A percentile compares a stretch with the other conserved stretches of the same genome.
These are phyloP conservation scores for Trachelus iudaicus DNA, from an alignment of 2,888 invertebrate species.

Conservation along the genomic window DNA sequence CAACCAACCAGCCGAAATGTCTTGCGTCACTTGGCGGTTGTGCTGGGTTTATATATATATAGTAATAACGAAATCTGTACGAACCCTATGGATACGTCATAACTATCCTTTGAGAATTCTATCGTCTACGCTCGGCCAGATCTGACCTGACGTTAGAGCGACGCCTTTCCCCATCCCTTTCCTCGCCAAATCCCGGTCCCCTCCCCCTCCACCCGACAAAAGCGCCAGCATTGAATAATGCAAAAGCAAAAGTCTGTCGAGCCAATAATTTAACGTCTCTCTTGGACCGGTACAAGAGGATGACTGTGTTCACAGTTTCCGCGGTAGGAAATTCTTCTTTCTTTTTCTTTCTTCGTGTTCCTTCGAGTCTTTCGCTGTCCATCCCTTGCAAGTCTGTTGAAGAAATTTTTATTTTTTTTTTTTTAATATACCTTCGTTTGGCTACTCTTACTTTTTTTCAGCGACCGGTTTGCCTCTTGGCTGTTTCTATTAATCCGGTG, in stretches of 20 bases:
- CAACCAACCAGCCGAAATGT: not conserved
- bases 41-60: not conserved
- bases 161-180: not conserved
- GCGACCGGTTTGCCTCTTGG: not conserved
- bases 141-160: not conserved
- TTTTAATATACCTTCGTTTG: not conserved
- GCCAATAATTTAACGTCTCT: conserved; percentile 41
- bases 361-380: not conserved
- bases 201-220: conserved; percentile 5
- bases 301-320: not conserved
- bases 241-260: conserved; percentile 39
- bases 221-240: conserved; percentile 44
- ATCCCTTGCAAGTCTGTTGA: not conserved
- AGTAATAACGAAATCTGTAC: not conserved
- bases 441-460: not conserved
- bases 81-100: not conserved
- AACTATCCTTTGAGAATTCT: not conserved
- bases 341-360: too few relatives aligned
- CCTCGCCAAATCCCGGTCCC: not conserved
- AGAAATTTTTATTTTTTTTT: not conserved
- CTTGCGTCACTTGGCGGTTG: not conserved
- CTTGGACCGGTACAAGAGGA: conserved; percentile 1
- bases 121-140: not conserved
- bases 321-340: not conserved
- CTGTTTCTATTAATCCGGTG: not conserved